phyloP scores from a whole-genome alignment of 2,888 invertebrate genomes.

The Rhogogaster chlorosoma region DNA sequence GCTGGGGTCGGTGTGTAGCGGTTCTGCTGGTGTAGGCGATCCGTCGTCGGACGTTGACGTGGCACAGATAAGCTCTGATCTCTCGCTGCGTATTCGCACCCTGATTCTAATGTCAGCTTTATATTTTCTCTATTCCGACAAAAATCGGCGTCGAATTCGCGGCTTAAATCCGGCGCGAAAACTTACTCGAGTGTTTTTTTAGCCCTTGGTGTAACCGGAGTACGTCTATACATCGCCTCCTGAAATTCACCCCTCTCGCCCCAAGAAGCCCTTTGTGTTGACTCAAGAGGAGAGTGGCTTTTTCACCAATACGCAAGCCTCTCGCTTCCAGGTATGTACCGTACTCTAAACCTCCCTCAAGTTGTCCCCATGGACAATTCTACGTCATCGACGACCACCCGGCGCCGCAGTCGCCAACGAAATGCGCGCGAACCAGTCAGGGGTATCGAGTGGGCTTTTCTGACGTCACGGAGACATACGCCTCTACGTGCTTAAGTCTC shows the following conservation, averaged over 20 bases:
- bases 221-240: not conserved
- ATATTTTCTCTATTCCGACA: not conserved
- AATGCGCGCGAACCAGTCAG: slow-evolving; percentile 31
- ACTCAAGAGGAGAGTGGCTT: slow-evolving; percentile 31
- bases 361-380: slow-evolving; percentile 45
- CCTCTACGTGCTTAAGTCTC: not conserved
- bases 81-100: slow-evolving; percentile 57
- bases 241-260: not conserved
- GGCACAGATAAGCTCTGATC: slow-evolving; percentile 66
- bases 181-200: not conserved
- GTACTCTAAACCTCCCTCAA: slow-evolving; percentile 42
- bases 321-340: slow-evolving; percentile 40
- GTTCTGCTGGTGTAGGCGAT: slow-evolving; percentile 44
- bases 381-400: slow-evolving; percentile 42
- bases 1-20: slow-evolving; percentile 48
- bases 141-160: not conserved
- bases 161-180: not conserved
- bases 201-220: not conserved
- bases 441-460: slow-evolving; percentile 15
- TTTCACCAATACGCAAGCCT: not conserved
- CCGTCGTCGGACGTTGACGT: slow-evolving; percentile 62
- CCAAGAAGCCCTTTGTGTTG: not conserved
- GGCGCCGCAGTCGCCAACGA: slow-evolving; percentile 46
- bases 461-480: not conserved
- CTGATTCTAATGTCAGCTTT: not conserved